Evolutionary conservation across 2,797 vertebrate genomes (phyloP).

Genomic region (Takifugu ocellatus): DNA sequence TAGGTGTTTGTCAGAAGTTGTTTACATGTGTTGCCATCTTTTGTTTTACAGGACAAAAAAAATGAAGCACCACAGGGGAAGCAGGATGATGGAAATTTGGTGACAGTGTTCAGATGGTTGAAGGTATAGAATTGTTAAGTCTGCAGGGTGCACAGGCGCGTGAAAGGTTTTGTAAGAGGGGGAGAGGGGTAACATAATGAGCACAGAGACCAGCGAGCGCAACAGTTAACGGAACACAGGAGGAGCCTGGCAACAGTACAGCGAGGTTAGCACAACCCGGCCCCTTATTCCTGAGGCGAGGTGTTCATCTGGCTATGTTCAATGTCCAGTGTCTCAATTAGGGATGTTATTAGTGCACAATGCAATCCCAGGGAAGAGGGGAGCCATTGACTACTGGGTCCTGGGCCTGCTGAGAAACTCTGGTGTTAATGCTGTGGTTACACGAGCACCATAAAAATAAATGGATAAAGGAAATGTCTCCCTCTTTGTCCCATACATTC

Average conservation of each 20-base stretch:
- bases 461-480: constrained; percentile 1
- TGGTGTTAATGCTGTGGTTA: constrained; percentile 5
- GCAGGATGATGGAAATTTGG: too few species aligned
- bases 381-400: constrained; percentile 15
- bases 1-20: too few species aligned
- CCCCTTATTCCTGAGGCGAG: not conserved
- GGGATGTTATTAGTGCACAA: not conserved
- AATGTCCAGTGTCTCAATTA: not conserved
- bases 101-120: too few species aligned
- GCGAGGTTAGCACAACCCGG: not conserved
- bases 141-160: too few species aligned
- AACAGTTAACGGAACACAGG: not conserved
- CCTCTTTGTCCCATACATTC: not conserved
- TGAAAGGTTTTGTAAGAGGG: too few species aligned
- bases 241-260: not conserved
- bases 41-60: too few species aligned
- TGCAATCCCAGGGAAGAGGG: constrained; percentile 11
- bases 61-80: too few species aligned
- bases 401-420: constrained; percentile 12
- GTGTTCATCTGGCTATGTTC: not conserved
- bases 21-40: too few species aligned
- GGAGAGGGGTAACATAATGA: too few species aligned
- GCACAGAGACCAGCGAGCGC: too few species aligned
- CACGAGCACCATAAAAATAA: constrained; percentile 4
- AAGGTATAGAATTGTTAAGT: too few species aligned